These are phyloP conservation scores for Asobara japonica DNA, from an alignment of 1,140 invertebrate species.

Conservation along the genomic window DNA sequence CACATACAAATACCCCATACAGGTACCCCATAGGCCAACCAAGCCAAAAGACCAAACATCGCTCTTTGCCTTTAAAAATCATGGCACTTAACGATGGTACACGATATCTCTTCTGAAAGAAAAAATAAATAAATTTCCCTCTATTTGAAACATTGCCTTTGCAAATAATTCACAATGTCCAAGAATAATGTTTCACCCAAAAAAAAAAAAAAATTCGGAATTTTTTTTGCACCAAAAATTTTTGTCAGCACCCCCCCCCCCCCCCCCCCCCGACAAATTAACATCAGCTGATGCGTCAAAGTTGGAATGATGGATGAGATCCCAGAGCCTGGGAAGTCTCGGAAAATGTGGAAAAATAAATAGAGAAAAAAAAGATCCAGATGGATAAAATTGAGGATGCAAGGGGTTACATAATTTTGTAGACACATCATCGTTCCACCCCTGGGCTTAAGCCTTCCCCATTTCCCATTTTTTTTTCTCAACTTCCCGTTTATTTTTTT, in stretches of 20 bases:
- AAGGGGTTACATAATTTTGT: conserved; percentile 12
- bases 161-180: conserved; percentile 1
- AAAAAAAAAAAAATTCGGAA: no score
- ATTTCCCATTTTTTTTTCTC: not conserved
- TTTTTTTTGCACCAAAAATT: no score
- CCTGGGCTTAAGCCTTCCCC: conserved; percentile 1
- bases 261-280: not conserved
- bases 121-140: no score
- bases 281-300: not conserved
- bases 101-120: not conserved
- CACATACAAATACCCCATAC: not conserved
- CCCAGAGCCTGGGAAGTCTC: not conserved
- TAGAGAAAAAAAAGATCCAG: not conserved
- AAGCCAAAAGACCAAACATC: conserved; percentile 14
- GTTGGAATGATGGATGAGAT: conserved; percentile 3
- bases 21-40: not conserved
- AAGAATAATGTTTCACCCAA: not conserved
- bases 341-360: conserved; percentile 1
- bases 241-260: no score
- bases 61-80: not conserved
- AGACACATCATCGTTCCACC: conserved; percentile 5
- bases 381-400: not conserved
- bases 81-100: conserved; percentile 13
- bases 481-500: no score
- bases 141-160: no score